Conservation (phyloP, 2,888 invertebrate species). For the Melanchra persicariae region DNA sequence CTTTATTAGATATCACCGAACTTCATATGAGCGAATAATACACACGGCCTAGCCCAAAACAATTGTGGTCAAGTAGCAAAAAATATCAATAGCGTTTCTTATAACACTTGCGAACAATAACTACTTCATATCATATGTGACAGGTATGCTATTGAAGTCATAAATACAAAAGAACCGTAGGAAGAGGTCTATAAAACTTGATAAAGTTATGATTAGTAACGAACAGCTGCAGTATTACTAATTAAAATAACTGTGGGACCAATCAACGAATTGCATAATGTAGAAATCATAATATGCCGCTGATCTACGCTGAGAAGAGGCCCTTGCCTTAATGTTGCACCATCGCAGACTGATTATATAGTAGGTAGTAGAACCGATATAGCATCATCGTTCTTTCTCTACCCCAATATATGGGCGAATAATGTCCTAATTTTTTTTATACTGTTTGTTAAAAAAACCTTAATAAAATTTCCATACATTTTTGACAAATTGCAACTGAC, state of each 20-base stretch:
- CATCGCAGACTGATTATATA: background rate
- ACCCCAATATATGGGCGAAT: background rate
- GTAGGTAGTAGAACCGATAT: no score
- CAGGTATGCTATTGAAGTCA: conserved; percentile 41
- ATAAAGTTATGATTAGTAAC: conserved; percentile 53
- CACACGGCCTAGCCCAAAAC: conserved; percentile 20
- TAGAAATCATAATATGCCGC: background rate
- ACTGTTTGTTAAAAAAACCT: no score
- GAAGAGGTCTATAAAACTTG: conserved; percentile 35
- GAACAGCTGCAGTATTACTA: conserved; percentile 51
- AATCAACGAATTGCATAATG: conserved; percentile 31
- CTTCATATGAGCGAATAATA: conserved; percentile 29
- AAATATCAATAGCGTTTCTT: conserved; percentile 29
- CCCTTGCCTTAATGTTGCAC: background rate
- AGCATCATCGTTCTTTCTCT: background rate
- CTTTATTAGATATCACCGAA: conserved; percentile 21
- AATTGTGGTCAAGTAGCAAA: conserved; percentile 50
- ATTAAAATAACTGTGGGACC: conserved; percentile 55
- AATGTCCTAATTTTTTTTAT: no score
- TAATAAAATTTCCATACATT: no score
- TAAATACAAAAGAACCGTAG: conserved; percentile 41
- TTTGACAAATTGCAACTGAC: no score
- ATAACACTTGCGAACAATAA: conserved; percentile 44
- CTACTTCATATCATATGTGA: conserved; percentile 39
- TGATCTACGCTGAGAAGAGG: background rate